Conservation (phyloP, 1,140 invertebrate species). For the Tigriopus japonicus region DNA sequence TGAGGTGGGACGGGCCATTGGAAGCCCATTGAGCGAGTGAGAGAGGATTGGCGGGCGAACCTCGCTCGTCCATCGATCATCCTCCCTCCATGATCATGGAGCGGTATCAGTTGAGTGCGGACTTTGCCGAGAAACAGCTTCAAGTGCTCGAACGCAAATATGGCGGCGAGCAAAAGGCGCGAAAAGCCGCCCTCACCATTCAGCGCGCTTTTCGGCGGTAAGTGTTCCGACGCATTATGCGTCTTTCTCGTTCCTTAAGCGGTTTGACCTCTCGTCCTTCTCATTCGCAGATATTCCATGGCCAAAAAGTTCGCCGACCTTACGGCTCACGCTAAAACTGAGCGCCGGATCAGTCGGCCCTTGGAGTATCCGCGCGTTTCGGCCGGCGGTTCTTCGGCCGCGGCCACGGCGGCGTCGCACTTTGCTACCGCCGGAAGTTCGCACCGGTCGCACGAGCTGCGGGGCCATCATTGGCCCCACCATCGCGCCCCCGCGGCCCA, state of each 20-base stretch:
- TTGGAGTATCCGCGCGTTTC: constrained; percentile 24
- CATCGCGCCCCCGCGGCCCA: too few species aligned
- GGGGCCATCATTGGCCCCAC: too few species aligned
- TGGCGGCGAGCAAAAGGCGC: constrained; percentile 55
- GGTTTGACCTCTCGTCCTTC: background rate
- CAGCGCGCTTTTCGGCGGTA: constrained; percentile 73
- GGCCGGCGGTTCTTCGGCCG: constrained; percentile 16
- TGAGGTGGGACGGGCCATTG: too few species aligned
- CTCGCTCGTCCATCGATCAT: too few species aligned
- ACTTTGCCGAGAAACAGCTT: background rate
- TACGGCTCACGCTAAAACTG: constrained; percentile 74
- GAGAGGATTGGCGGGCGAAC: too few species aligned
- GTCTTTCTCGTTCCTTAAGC: too few species aligned
- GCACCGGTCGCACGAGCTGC: too few species aligned
- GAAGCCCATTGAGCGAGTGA: too few species aligned
- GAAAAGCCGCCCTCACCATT: constrained; percentile 80
- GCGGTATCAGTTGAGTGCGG: constrained; percentile 1
- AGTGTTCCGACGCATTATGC: too few species aligned
- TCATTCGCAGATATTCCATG: constrained; percentile 45
- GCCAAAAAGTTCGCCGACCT: constrained; percentile 88
- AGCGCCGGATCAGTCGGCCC: constrained; percentile 48
- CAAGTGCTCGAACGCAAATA: constrained; percentile 2
- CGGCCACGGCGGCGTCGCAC: constrained; percentile 15
- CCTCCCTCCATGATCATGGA: too few species aligned
- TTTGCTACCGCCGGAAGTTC: background rate